These are phyloP conservation scores for Caranx melampygus DNA, from an alignment of 2,113 vertebrate species.

Conservation along the genomic window DNA sequence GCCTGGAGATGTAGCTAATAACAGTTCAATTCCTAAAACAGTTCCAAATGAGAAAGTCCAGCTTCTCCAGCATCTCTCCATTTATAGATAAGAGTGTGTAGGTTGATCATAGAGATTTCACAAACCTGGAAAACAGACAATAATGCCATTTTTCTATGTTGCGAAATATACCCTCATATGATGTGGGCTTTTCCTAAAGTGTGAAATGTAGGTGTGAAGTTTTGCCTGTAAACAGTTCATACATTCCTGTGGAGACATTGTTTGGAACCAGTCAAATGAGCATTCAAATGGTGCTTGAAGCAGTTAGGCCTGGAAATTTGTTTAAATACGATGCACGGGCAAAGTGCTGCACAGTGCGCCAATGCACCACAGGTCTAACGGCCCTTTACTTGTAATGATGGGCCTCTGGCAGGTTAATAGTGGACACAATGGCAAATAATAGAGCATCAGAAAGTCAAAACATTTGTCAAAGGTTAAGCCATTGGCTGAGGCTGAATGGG, in stretches of 20 bases:
- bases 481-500: not conserved
- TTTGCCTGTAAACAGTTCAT: constrained; percentile 28
- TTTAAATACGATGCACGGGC: constrained; percentile 3
- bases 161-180: not conserved
- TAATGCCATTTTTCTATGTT: not conserved
- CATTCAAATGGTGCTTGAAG: constrained; percentile 9
- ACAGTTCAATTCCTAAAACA: constrained; percentile 16
- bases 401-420: not conserved
- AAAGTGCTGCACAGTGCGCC: not conserved
- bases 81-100: too few species aligned
- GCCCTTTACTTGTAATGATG: not conserved
- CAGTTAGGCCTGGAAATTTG: constrained; percentile 3
- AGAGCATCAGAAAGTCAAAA: not conserved
- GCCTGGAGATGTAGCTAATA: not conserved
- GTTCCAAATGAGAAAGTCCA: constrained; percentile 13
- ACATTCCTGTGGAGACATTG: constrained; percentile 10
- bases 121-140: not conserved
- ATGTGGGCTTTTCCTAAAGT: not conserved
- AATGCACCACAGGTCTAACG: not conserved
- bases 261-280: constrained; percentile 8
- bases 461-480: not conserved
- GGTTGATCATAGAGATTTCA: not conserved
- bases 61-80: not conserved
- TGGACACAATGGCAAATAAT: not conserved
- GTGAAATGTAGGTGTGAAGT: constrained; percentile 33